Conservation (phyloP, 2,888 invertebrate species). For the Oligia fasciuncula region DNA sequence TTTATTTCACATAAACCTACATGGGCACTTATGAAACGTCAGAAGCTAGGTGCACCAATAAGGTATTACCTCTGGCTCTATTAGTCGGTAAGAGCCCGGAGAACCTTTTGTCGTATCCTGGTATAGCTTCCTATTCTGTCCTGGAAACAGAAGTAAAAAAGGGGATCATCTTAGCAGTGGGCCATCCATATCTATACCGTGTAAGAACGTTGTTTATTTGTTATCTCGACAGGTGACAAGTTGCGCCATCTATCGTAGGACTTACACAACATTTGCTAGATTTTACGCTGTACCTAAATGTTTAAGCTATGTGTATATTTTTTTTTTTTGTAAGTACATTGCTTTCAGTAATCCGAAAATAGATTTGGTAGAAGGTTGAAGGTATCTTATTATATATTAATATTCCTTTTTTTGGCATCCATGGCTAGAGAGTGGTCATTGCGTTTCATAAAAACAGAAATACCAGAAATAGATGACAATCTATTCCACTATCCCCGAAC, state of each 20-base stretch:
- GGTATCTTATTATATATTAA: not conserved
- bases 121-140: not conserved
- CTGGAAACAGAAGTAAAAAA: not conserved
- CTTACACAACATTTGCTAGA: conserved; percentile 34
- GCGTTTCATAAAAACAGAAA: not conserved
- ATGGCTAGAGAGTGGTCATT: too few species aligned
- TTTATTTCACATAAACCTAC: too few species aligned
- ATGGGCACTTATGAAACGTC: too few species aligned
- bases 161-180: not conserved
- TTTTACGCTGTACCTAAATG: not conserved
- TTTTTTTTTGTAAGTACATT: not conserved
- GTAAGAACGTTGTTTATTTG: conserved; percentile 6
- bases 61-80: too few species aligned
- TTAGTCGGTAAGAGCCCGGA: too few species aligned
- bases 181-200: conserved; percentile 1
- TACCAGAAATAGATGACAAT: not conserved
- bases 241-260: conserved; percentile 36
- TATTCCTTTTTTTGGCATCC: not conserved
- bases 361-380: not conserved
- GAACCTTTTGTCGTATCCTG: not conserved
- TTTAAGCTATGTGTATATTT: not conserved
- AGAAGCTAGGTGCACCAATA: too few species aligned
- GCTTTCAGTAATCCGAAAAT: not conserved
- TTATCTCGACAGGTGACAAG: conserved; percentile 35
- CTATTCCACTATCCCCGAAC: not conserved